Percentiles rank a stretch among this genome's conserved stretches.
These are phyloP conservation scores for Zaprionus africanus DNA, from an alignment of 1,140 invertebrate genomes.

Conservation along the genomic window DNA sequence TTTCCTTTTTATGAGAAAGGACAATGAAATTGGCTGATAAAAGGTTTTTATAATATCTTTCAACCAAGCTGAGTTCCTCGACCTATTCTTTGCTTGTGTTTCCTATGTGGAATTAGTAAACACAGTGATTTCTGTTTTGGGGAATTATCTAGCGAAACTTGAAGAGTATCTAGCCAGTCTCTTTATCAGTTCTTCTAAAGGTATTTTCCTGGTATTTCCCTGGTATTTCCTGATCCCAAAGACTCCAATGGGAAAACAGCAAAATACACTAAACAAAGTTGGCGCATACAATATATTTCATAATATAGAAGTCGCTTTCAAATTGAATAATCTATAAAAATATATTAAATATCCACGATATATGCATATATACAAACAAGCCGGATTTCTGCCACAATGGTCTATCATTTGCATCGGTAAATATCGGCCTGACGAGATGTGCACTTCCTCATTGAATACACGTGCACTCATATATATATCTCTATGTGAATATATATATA, in stretches of 20 bases:
- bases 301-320: background rate
- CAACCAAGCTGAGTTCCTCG: no score
- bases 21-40: no score
- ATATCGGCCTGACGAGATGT: conserved; percentile 3
- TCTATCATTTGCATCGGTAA: conserved; percentile 36
- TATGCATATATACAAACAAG: conserved; percentile 12
- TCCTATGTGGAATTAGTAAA: background rate
- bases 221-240: background rate
- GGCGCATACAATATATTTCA: conserved; percentile 9
- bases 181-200: background rate
- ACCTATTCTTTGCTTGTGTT: background rate
- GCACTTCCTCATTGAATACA: conserved; percentile 2
- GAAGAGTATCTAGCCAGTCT: background rate
- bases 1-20: no score
- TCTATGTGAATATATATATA: conserved; percentile 5
- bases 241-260: background rate
- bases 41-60: no score
- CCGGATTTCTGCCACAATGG: conserved; percentile 25
- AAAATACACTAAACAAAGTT: conserved; percentile 17
- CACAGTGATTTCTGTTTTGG: background rate
- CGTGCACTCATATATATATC: conserved; percentile 4
- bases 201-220: no score
- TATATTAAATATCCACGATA: conserved; percentile 7
- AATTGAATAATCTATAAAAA: background rate
- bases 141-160: background rate